Evolutionary conservation across 2,113 vertebrate species (phyloP).

Genomic region (Saguinus imperator): DNA sequence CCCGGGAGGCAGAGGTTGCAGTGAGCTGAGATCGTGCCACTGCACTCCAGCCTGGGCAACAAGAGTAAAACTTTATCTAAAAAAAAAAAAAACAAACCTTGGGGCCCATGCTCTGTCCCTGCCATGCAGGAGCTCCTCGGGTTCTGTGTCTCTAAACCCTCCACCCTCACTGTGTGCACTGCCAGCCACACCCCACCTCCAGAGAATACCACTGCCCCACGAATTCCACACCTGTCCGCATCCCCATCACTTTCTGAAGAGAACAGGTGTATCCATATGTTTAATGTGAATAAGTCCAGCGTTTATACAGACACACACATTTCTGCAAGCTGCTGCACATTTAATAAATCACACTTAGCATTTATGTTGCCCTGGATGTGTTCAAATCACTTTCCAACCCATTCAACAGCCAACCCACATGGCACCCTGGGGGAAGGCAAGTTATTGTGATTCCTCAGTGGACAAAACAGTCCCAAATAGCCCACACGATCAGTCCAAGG

Average conservation of each 20-base stretch:
- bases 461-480: not conserved
- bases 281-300: not conserved
- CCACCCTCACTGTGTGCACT: accelerated
- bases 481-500: not conserved
- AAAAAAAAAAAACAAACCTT: not conserved
- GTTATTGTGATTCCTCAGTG: not conserved
- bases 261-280: accelerated
- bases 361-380: accelerated
- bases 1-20: no score
- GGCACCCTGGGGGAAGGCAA: accelerated
- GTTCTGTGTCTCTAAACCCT: not conserved
- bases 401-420: not conserved
- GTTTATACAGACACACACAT: not conserved
- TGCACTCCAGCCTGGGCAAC: no score
- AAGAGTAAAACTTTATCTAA: no score
- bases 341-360: accelerated
- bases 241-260: not conserved
- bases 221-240: not conserved
- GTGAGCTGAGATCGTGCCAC: no score
- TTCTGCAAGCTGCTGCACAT: accelerated
- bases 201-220: accelerated
- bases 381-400: accelerated
- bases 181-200: accelerated
- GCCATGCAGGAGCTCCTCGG: accelerated
- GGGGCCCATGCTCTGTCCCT: not conserved